Evolutionary conservation across 2,888 invertebrate genomes (phyloP), one percentile per base, ranked within the genome.

Genomic region (Heliconius erato): DNA sequence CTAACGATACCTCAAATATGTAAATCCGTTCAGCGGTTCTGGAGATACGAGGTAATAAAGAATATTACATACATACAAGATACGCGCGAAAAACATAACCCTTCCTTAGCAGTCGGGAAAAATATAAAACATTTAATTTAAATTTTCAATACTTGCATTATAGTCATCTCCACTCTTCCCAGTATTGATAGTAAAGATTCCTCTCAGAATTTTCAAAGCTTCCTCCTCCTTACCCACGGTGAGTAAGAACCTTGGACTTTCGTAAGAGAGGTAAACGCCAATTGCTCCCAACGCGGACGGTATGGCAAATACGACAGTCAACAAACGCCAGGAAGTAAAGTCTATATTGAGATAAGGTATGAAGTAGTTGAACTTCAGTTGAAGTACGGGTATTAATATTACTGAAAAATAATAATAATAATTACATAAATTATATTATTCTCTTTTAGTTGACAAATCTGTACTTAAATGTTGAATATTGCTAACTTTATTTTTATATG

Each of bases 221-320:
- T 96, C 94, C 0, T 96, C 93, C 3, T 92, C 88, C 3, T 88
- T 94, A 93, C 97, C 92, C 94, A 97, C 76, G 96, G 96, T 92
- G 16, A 97, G 93, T 74, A 97, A 92, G 88, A 97, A 98, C 89
- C 98, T 98, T 0, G 98, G 98, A 85, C 98, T 98, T 91, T 98
- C 98, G 0, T 97, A 97, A 14, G 97, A 93, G 59, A 91, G 93
- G 0, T 93, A 90, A 0, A 97, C 91, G 1, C 96, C 96, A 0
- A 97, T 19, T 0, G 97, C 96, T 0, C 97, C 97, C 0, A 97
- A 44, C 0, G 97, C 88, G 83, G 97, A 96, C 0, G 98, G 97
- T 0, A 97, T 32, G 0, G 97, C 96, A 86, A 97, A 97, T 1
- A 97, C 89, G 1, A 97, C 91, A 28, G 97, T 92, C 84, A 98